Evolutionary conservation across 2,888 invertebrate species (phyloP).

Genomic region (Mesopsocus fuscifrons): DNA sequence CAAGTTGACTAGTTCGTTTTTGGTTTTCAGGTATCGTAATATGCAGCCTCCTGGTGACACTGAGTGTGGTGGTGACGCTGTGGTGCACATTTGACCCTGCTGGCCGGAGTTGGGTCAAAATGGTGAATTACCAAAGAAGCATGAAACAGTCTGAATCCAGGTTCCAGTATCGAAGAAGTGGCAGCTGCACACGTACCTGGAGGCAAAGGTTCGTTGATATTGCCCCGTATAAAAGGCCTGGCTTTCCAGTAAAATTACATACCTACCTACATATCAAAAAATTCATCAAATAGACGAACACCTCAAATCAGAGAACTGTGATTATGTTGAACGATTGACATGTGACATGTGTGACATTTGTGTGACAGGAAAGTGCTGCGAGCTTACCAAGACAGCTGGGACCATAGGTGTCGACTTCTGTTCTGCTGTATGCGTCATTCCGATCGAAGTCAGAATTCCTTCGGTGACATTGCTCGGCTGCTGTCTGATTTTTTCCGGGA

Average conservation of each 20-base stretch:
- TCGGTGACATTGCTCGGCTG: conserved; percentile 64
- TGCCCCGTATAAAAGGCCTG: too few relatives aligned
- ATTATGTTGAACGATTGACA: too few relatives aligned
- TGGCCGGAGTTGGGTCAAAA: conserved; percentile 78
- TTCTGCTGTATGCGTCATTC: conserved; percentile 68
- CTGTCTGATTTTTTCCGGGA: conserved; percentile 76
- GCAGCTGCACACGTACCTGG: conserved; percentile 62
- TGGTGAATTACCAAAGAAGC: conserved; percentile 70
- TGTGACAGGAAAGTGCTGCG: conserved; percentile 55
- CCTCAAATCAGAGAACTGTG: too few relatives aligned
- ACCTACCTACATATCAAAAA: too few relatives aligned
- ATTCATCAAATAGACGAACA: too few relatives aligned
- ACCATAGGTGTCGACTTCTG: conserved; percentile 56
- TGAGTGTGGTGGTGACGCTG: conserved; percentile 51
- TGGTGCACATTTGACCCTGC: conserved; percentile 79
- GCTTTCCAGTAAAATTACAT: too few relatives aligned
- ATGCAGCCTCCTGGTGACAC: conserved; percentile 55
- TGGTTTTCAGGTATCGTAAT: conserved; percentile 43
- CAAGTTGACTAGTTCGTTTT: too few relatives aligned
- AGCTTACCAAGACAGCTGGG: conserved; percentile 78
- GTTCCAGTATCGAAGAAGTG: conserved; percentile 54
- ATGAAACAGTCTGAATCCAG: conserved; percentile 58
- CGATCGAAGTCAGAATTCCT: conserved; percentile 61
- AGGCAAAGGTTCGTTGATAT: conserved; percentile 43
- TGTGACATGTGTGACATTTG: too few relatives aligned